Evolutionary conservation across 2,113 vertebrate species (phyloP).

Genomic region (Erythrocercus mccallii): DNA sequence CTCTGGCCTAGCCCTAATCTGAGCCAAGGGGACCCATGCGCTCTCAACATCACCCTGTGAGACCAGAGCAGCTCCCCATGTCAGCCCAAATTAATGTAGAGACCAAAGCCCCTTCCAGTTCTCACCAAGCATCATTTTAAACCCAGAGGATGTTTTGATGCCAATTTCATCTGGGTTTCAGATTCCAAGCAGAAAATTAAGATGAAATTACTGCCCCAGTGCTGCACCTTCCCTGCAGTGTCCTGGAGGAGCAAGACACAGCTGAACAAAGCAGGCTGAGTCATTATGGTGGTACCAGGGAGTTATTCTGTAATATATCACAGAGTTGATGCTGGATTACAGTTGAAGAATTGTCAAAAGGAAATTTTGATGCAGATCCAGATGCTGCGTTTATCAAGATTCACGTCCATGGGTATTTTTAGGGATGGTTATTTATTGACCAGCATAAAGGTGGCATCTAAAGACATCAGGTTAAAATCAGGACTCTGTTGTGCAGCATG

Average conservation of each 20-base stretch:
- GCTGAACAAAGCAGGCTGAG: neutral
- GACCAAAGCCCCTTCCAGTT: neutral
- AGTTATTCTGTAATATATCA: neutral
- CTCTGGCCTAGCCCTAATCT: neutral
- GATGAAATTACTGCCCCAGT: neutral
- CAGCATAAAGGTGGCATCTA: neutral
- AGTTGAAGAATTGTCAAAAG: neutral
- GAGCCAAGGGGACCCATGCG: fast-evolving
- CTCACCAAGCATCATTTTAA: neutral
- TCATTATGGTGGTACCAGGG: neutral
- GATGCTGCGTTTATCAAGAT: neutral
- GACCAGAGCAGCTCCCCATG: no score
- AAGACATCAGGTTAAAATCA: neutral
- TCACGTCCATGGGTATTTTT: neutral
- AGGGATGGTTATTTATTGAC: neutral
- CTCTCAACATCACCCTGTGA: neutral
- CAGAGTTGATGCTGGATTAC: neutral
- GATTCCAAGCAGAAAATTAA: neutral
- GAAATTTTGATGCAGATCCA: neutral
- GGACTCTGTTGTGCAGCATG: neutral
- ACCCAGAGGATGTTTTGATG: neutral
- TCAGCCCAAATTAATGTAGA: fast-evolving
- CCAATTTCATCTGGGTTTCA: neutral
- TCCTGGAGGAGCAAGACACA: neutral
- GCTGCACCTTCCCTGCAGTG: neutral